Percentiles rank a stretch among this genome's conserved stretches.
phyloP scores from a whole-genome alignment of 2,888 invertebrate species.

The Heliconius ethilla region DNA sequence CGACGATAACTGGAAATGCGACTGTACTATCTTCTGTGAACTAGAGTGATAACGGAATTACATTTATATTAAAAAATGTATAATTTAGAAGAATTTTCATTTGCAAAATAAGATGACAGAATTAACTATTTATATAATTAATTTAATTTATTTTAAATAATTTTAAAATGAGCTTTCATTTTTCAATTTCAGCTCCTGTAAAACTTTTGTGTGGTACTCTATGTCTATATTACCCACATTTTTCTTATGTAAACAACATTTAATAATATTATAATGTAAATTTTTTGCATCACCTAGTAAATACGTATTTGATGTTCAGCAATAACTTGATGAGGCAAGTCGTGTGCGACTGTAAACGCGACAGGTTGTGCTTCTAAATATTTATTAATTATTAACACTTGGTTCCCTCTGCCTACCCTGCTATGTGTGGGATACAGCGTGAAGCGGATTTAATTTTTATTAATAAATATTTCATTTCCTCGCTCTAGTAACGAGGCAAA shows the following conservation, averaged over 20 bases:
- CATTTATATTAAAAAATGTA: background rate
- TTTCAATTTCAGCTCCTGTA: background rate
- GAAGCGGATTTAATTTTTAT: no score
- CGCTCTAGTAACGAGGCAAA: no score
- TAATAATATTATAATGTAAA: background rate
- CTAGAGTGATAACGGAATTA: slow-evolving; percentile 72
- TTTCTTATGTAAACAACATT: background rate
- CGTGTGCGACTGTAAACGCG: no score
- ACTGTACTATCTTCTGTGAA: slow-evolving; percentile 70
- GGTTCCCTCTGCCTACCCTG: no score
- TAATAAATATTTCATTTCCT: no score
- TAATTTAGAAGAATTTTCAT: background rate
- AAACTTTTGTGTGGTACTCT: background rate
- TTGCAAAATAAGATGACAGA: background rate
- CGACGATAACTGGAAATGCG: slow-evolving; percentile 43
- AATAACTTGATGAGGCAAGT: no score
- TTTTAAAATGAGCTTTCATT: background rate
- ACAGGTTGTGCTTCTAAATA: no score
- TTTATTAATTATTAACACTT: no score
- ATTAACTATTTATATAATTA: background rate
- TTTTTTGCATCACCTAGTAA: background rate
- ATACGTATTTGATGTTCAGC: background rate
- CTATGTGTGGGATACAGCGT: no score
- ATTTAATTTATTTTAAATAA: background rate
- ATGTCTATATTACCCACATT: background rate